Percentiles rank a stretch among this genome's conserved stretches.
Evolutionary conservation across 2,113 vertebrate species (phyloP).

Genomic region (Xenopus borealis): DNA sequence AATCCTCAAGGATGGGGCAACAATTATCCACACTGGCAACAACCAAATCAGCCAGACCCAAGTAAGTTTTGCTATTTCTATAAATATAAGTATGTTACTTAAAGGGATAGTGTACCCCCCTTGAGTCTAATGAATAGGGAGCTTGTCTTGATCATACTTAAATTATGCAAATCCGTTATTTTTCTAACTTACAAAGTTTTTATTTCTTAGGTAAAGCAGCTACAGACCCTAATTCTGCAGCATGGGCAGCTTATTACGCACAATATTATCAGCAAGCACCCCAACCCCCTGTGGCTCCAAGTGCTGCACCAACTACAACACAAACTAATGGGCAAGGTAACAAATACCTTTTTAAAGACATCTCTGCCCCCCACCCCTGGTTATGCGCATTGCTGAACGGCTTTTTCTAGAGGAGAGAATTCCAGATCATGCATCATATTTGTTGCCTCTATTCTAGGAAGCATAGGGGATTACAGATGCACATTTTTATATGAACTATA

Average conservation of each 20-base stretch:
- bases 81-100: neutral
- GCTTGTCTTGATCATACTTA: too few relatives aligned
- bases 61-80: conserved; percentile 64
- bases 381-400: too few relatives aligned
- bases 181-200: too few relatives aligned
- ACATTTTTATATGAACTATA: too few relatives aligned
- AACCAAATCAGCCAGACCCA: conserved; percentile 91
- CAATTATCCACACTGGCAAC: conserved; percentile 95
- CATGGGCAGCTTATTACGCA: conserved; percentile 97
- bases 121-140: too few relatives aligned
- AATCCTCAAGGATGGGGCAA: conserved; percentile 97
- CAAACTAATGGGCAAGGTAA: conserved; percentile 96
- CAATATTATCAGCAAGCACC: conserved; percentile 95
- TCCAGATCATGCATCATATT: too few relatives aligned
- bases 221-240: conserved; percentile 94
- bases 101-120: too few relatives aligned
- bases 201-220: conserved; percentile 85
- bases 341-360: conserved; percentile 17
- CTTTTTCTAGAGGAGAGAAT: too few relatives aligned
- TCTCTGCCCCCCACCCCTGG: too few relatives aligned
- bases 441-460: too few relatives aligned
- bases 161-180: too few relatives aligned
- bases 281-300: conserved; percentile 84
- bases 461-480: too few relatives aligned
- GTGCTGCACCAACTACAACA: conserved; percentile 80